Evolutionary conservation across 2,888 invertebrate genomes (phyloP).

Genomic region (Neoascia interrupta): DNA sequence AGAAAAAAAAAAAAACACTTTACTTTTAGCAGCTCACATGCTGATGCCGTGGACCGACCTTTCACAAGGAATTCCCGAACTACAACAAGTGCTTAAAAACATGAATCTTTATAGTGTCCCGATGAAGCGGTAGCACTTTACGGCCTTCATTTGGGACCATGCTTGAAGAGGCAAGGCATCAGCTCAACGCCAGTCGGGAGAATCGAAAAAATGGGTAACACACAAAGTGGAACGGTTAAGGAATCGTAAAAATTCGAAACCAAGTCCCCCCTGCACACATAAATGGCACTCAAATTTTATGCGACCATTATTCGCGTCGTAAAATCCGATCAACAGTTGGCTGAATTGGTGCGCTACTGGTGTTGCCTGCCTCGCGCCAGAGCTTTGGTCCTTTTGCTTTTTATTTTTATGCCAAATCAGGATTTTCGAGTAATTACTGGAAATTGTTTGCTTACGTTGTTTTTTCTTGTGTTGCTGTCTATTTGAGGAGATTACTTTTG

Average conservation of each 20-base stretch:
- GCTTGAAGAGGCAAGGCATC: constrained; percentile 9
- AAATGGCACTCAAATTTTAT: constrained; percentile 78
- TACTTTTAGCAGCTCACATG: constrained; percentile 43
- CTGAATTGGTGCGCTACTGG: constrained; percentile 48
- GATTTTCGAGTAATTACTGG: constrained; percentile 72
- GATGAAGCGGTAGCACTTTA: constrained; percentile 32
- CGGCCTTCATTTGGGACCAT: constrained; percentile 33
- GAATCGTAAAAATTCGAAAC: constrained; percentile 65
- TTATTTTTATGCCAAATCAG: constrained; percentile 72
- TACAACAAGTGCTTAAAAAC: constrained; percentile 64
- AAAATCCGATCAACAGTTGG: constrained; percentile 79
- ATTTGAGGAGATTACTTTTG: constrained; percentile 52
- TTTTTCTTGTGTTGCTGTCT: constrained; percentile 1
- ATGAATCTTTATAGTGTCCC: constrained; percentile 49
- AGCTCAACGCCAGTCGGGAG: constrained; percentile 1
- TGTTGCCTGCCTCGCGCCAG: constrained; percentile 1
- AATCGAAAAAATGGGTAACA: constrained; percentile 27
- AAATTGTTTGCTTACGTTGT: constrained; percentile 48
- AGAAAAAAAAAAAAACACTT: constrained; percentile 27
- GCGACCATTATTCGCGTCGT: constrained; percentile 78
- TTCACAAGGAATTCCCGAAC: constrained; percentile 43
- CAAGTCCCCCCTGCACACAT: constrained; percentile 45
- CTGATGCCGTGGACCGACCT: constrained; percentile 39
- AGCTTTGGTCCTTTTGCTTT: constrained; percentile 36
- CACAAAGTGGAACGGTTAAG: constrained; percentile 62